Percentiles rank a stretch among this genome's conserved stretches.
These are phyloP conservation scores for Clytia hemisphaerica DNA, from an alignment of 30 jellyfish, hydroid and myxozoan genomes.

Conservation along the genomic window DNA sequence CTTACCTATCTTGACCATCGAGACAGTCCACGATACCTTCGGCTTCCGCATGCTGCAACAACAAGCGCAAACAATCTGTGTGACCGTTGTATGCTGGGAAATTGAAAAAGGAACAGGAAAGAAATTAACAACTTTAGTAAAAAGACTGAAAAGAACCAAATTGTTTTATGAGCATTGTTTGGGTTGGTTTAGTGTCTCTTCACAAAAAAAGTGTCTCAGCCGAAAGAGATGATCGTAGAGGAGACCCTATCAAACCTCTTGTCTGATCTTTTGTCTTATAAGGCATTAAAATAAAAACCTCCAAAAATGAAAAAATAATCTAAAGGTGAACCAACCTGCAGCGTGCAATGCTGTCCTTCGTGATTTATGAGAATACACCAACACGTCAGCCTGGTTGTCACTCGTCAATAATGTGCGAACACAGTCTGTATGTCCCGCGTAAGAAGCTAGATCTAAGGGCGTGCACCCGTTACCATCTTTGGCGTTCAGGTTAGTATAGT, in stretches of 20 bases:
- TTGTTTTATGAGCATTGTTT: not conserved
- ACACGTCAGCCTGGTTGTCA: conserved; percentile 71
- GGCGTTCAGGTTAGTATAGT: conserved; percentile 51
- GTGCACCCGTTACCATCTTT: conserved; percentile 75
- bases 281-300: too few relatives aligned
- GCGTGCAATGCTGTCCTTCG: conserved; percentile 90
- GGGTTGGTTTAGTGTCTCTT: too few relatives aligned
- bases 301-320: not conserved
- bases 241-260: not conserved
- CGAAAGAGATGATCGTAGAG: too few relatives aligned
- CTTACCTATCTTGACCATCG: conserved; percentile 93
- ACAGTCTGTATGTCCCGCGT: conserved; percentile 75
- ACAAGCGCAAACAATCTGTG: conserved; percentile 64
- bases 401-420: conserved; percentile 59
- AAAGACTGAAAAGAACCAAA: not conserved
- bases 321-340: conserved; percentile 49
- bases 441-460: conserved; percentile 72
- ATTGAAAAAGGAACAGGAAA: not conserved
- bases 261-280: too few relatives aligned
- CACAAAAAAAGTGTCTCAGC: too few relatives aligned
- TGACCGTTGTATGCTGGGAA: conserved; percentile 79
- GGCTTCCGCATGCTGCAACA: conserved; percentile 88
- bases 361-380: conserved; percentile 57
- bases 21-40: conserved; percentile 93
- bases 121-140: not conserved